Evolutionary conservation across 2,113 vertebrate genomes (phyloP).

Genomic region (Lampris megalopsis): DNA sequence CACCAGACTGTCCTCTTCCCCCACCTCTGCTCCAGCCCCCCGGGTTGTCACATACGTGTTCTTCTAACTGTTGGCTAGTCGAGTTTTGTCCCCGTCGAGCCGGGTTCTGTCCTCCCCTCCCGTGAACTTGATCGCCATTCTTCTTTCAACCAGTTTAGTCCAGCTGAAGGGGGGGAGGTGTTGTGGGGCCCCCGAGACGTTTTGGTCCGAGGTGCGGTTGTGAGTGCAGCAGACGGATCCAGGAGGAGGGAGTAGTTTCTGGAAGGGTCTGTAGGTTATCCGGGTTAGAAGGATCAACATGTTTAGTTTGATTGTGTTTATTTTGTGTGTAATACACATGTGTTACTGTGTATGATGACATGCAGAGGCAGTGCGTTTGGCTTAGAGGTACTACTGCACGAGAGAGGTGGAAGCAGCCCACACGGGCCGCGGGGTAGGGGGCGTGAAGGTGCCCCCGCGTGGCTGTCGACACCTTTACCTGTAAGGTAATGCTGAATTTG

Average conservation of each 20-base stretch:
- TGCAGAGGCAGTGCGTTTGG: conserved; percentile 28
- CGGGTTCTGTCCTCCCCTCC: background rate
- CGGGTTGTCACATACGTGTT: conserved; percentile 1
- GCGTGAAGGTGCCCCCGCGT: background rate
- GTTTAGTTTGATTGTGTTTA: conserved; percentile 14
- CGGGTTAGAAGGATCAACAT: conserved; percentile 7
- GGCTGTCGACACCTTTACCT: conserved; percentile 10
- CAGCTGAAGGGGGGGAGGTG: background rate
- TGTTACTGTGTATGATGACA: conserved; percentile 23
- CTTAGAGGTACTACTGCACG: conserved; percentile 34
- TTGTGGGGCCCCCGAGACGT: background rate
- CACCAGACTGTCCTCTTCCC: background rate
- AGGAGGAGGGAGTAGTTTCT: background rate
- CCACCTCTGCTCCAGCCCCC: background rate
- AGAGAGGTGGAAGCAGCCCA: conserved; percentile 11
- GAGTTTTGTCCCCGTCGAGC: conserved; percentile 4
- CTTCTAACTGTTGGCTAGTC: background rate
- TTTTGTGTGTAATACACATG: conserved; percentile 26
- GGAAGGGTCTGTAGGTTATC: conserved; percentile 15
- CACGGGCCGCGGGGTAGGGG: conserved; percentile 48
- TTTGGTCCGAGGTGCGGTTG: background rate
- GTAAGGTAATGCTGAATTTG: conserved; percentile 1
- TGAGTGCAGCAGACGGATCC: background rate
- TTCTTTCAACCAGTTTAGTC: background rate
- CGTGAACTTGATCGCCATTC: conserved; percentile 1